Evolutionary conservation across 2,888 invertebrate genomes (phyloP), one percentile per base, ranked within the genome.

Genomic region (Allygus modestus): DNA sequence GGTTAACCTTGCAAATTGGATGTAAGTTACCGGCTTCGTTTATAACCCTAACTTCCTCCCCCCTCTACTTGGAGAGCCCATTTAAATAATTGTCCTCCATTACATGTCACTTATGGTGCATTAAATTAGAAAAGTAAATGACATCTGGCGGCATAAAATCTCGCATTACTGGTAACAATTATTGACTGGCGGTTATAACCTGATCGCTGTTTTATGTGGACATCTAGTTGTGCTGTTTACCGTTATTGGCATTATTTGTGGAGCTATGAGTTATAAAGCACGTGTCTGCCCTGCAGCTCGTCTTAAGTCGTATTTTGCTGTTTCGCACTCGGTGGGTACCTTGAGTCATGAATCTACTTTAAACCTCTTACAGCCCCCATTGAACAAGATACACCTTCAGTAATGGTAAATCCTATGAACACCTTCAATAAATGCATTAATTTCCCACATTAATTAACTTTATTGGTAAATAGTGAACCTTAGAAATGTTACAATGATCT

Each of bases 1-100:
- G 43, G 73, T 73, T 73, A 73, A 12, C 73, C 73, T 73, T 73
- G 73, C 37, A 73, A 73, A 73, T 73, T 73, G 73, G 73, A 73
- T 73, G 43, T 73, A 73, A 73, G 73, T 37, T 73, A 73, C 73
- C 73, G 26, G 73, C 73, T 43, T 23, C 73, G 23, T 73, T 41
- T 73, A 73, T 73, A 43, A 73, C 41, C 73, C 43, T 73, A 41
- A 43, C 73, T 73, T 73, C 73, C 73, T 73, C 17, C 73, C 71
- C n/a, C 17, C 73, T 37, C 41, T 17, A 37, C 26, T 9, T 2
- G 28, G 23, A 7, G 26, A 26, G 28, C 61, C 69, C 33, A 33
- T 31, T 33, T 33, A 15, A 33, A 69, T 69, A 69, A 69, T 69
- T 69, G 33, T 69, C 69, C 12, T 69, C 73, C 43, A 73, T 73